Conservation (phyloP, 2,797 vertebrate genomes). For the Pogoniulus pusillus region DNA sequence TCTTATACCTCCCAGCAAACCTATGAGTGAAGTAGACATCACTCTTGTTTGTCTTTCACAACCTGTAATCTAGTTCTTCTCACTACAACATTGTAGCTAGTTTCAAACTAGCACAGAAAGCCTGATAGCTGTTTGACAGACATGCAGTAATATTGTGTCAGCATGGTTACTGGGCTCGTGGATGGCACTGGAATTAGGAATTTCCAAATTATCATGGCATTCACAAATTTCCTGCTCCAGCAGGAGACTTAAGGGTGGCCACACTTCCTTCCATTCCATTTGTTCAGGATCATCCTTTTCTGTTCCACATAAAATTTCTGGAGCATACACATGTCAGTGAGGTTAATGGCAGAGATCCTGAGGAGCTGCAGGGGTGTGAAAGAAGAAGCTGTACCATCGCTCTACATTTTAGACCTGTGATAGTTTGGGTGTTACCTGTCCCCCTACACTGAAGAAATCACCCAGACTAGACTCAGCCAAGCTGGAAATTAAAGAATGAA, state of each 20-base stretch:
- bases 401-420: not conserved
- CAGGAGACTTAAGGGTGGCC: not conserved
- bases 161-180: not conserved
- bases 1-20: no score
- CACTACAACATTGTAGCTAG: no score
- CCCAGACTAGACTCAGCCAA: no score
- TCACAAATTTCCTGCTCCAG: not conserved
- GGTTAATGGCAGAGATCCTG: not conserved
- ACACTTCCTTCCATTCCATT: not conserved
- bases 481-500: no score
- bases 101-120: no score
- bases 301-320: not conserved
- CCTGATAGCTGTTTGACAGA: not conserved
- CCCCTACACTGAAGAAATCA: no score
- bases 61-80: no score
- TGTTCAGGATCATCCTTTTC: not conserved
- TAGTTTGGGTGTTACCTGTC: no score
- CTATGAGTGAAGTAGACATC: no score
- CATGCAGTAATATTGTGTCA: not conserved
- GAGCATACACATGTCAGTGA: rapidly evolving
- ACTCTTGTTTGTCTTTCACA: no score
- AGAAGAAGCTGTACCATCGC: not conserved
- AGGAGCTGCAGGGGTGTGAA: not conserved
- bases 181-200: not conserved
- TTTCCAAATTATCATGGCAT: not conserved